These are phyloP conservation scores for Pachyuromys duprasi DNA, from an alignment of 2,797 vertebrate species.

Conservation along the genomic window DNA sequence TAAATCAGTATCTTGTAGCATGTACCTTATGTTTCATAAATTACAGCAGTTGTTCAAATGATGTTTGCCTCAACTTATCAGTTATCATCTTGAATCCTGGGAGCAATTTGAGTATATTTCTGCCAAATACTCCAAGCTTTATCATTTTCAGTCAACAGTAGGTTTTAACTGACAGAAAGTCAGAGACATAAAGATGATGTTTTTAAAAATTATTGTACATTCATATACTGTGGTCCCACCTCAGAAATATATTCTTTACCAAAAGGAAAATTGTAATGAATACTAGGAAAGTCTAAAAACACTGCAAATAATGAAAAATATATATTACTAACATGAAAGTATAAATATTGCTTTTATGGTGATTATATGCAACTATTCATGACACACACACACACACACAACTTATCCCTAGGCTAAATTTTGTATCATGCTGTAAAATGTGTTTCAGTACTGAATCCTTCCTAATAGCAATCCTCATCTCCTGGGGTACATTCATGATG, in stretches of 20 bases:
- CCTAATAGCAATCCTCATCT: not conserved
- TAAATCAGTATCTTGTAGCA: not conserved
- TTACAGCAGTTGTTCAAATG: not conserved
- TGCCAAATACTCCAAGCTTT: not conserved
- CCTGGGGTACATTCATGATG: not conserved
- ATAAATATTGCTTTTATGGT: not conserved
- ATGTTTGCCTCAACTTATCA: slow-evolving; percentile 6
- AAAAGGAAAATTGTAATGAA: not conserved
- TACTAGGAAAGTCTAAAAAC: not conserved
- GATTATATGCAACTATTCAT: not conserved
- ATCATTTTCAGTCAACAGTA: slow-evolving; percentile 21
- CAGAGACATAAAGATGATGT: not conserved
- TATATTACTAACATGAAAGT: not conserved
- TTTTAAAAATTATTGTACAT: not conserved
- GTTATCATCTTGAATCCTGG: not conserved
- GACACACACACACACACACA: not conserved
- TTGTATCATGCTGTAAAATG: not conserved
- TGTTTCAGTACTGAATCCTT: slow-evolving; percentile 1
- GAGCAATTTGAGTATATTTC: not conserved
- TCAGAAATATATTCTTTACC: not conserved
- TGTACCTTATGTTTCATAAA: not conserved
- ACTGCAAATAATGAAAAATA: not conserved
- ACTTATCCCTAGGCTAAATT: not conserved
- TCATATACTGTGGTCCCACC: not conserved
- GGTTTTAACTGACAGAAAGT: not conserved